These are phyloP conservation scores for Fulmarus glacialis DNA, from an alignment of 2,113 vertebrate genomes.

Conservation along the genomic window DNA sequence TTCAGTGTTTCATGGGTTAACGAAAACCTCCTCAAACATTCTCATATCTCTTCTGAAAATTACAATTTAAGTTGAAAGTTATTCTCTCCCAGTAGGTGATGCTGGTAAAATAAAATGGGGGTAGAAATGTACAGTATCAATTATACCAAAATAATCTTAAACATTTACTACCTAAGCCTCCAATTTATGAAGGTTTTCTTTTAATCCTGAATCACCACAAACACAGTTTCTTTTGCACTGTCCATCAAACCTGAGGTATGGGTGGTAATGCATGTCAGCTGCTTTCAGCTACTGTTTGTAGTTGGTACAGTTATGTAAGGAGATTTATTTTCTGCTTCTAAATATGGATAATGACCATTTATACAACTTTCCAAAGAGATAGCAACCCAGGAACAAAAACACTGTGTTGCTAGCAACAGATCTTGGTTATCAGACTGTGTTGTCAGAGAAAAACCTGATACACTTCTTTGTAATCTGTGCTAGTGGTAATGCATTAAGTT, in stretches of 20 bases:
- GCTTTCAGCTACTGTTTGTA: background rate
- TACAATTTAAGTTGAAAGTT: background rate
- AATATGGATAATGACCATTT: slow-evolving; percentile 41
- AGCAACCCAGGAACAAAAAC: slow-evolving; percentile 38
- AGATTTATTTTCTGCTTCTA: slow-evolving; percentile 28
- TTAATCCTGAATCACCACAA: background rate
- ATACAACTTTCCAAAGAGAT: background rate
- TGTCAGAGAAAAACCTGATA: background rate
- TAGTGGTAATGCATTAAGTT: background rate
- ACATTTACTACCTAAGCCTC: background rate
- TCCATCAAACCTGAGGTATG: background rate
- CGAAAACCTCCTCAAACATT: background rate
- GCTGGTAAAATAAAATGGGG: background rate
- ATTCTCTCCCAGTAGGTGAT: background rate
- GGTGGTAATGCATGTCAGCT: background rate
- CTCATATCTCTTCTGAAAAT: background rate
- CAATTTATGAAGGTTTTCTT: background rate
- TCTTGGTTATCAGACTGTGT: background rate
- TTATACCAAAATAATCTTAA: background rate
- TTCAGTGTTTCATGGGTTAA: background rate
- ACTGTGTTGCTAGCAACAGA: slow-evolving; percentile 17
- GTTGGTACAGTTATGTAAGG: background rate
- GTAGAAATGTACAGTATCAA: background rate
- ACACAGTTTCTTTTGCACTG: background rate
- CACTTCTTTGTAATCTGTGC: background rate